Evolutionary conservation across 2,888 invertebrate species (phyloP), one percentile per base, ranked within the genome.

Genomic region (Campaea margaritaria): DNA sequence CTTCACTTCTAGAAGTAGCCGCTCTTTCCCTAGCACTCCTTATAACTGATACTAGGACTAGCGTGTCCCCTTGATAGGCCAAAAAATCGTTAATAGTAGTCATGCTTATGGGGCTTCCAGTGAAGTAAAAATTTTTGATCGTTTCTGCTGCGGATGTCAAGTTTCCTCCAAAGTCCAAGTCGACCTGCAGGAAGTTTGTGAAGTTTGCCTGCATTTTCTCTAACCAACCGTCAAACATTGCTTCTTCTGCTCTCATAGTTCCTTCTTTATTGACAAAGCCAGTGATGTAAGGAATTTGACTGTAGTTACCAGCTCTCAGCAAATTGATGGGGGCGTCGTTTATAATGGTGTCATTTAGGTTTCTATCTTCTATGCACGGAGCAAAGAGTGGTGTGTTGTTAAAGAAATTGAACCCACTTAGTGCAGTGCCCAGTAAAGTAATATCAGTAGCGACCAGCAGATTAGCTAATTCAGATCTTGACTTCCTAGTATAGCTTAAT

Each of bases 381-480:
- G 89, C 90, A 54, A 92, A 92, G 11, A 89, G 64, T 10, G 82
- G 74, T 0, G 89, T 84, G 56, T 89, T 89, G 43, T 91, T 89
- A 16, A 67, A 72, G 42, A 86, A 86, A 36, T 76, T 75, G 47
- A 85, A 81, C 0, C 78, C 79, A 2, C 61, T 75, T 10, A 91
- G 66, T 0, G 76, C 77, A 5, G 58, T 46, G 12, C 72, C 67
- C 1, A 92, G 62, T 8, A 86, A 56, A 36, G 64, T 69, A 21
- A 80, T 54, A 41, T 83, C 78, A n/a, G 85, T 83, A 0, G 62
- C 64, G 2, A 64, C 48, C 1, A 92, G 58, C 15, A 77, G 68
- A 50, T 65, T 73, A 0, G 87, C 91, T 48, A 92, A 67, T 39
- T 85, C 75, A 39, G 64, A 39, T 21, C 59, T 73, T 0, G 68